Conservation (phyloP, 2,113 vertebrate species). For the Emydura subglobosa region DNA sequence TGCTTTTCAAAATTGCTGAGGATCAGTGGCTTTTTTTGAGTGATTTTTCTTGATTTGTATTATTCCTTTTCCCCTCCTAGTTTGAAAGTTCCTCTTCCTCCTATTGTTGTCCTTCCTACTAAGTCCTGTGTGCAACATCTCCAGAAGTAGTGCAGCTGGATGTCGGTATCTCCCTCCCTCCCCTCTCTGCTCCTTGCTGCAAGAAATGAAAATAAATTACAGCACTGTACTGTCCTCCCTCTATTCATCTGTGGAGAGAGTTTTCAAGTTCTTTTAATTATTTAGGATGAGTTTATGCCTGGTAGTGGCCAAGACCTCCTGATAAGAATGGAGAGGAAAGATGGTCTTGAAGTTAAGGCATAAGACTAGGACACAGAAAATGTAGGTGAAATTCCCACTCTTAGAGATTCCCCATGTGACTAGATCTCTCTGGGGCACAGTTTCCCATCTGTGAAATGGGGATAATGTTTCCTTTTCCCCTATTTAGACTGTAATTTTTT, state of each 20-base stretch:
- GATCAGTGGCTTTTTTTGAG: neutral
- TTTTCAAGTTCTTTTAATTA: neutral
- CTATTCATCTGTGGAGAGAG: neutral
- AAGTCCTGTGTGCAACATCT: neutral
- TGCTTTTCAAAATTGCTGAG: neutral
- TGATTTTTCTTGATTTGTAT: neutral
- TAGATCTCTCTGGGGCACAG: neutral
- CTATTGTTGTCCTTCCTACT: accelerated
- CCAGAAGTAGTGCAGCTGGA: accelerated
- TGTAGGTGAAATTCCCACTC: neutral
- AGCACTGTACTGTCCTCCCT: accelerated
- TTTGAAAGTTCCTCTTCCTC: neutral
- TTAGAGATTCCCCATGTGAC: neutral
- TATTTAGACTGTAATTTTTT: neutral
- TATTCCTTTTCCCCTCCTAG: accelerated
- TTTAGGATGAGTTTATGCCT: neutral
- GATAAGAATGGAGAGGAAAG: neutral
- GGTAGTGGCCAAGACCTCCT: neutral
- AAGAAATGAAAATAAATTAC: neutral
- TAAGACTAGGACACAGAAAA: neutral
- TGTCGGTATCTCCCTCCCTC: neutral
- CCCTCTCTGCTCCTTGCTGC: neutral
- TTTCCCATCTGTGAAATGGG: neutral
- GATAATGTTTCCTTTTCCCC: neutral
- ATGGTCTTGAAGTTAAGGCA: neutral